Evolutionary conservation across 1,140 invertebrate species (phyloP).

Genomic region (Olivierus martensii): DNA sequence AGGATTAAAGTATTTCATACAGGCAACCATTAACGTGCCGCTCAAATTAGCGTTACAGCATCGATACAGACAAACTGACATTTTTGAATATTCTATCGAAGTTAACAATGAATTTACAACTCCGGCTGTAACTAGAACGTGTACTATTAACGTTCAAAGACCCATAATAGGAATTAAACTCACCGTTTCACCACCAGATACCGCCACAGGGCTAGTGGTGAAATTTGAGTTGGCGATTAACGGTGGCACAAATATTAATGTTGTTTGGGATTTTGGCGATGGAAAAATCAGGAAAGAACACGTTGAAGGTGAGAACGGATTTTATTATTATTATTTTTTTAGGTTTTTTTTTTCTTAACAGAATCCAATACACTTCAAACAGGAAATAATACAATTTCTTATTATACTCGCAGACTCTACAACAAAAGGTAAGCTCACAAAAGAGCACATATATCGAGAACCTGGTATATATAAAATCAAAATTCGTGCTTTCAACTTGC

Average conservation of each 20-base stretch:
- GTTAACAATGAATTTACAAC: constrained; percentile 11
- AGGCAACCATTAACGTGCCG: background rate
- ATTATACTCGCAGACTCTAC: constrained; percentile 3
- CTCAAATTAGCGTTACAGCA: background rate
- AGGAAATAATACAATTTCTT: too few relatives aligned
- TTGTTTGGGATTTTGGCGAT: constrained; percentile 24
- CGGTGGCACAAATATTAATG: constrained; percentile 20
- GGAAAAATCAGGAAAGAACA: constrained; percentile 17
- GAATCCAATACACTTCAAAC: too few relatives aligned
- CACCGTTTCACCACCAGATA: constrained; percentile 18
- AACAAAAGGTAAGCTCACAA: constrained; percentile 17
- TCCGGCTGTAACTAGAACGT: constrained; percentile 1
- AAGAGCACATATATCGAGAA: constrained; percentile 18
- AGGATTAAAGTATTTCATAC: background rate
- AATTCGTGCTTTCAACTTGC: constrained; percentile 20
- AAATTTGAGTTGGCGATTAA: constrained; percentile 17
- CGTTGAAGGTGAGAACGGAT: constrained; percentile 17
- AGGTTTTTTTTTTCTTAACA: too few relatives aligned
- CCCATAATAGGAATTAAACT: constrained; percentile 18
- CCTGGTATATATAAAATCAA: constrained; percentile 21
- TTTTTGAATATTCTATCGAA: background rate
- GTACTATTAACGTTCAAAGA: constrained; percentile 18
- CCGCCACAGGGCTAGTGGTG: constrained; percentile 18
- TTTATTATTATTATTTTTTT: too few relatives aligned
- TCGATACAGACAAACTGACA: background rate